Percentiles rank a stretch among this genome's conserved stretches.
Evolutionary conservation across 2,797 vertebrate genomes (phyloP).

Genomic region (Chelon auratus): DNA sequence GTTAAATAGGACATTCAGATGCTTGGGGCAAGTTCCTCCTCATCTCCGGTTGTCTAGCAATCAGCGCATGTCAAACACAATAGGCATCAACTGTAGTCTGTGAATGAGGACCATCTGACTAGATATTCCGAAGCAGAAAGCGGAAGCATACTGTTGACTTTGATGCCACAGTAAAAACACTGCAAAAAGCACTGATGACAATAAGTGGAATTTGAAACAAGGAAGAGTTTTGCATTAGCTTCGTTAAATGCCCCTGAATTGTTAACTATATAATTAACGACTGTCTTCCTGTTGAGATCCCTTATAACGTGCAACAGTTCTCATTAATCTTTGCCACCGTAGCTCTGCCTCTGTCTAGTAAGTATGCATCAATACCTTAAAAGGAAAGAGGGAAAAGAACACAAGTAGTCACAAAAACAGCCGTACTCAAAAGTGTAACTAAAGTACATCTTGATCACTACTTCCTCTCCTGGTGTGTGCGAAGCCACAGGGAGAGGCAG

Average conservation of each 20-base stretch:
- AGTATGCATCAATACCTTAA: neutral
- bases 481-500: constrained; percentile 22
- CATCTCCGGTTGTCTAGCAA: constrained; percentile 62
- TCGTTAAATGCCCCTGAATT: neutral
- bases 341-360: neutral
- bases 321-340: neutral
- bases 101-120: constrained; percentile 60
- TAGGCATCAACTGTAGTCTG: constrained; percentile 61
- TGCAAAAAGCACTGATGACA: constrained; percentile 32
- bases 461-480: constrained; percentile 4
- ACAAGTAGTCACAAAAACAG: neutral
- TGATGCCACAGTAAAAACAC: constrained; percentile 42
- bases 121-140: constrained; percentile 26
- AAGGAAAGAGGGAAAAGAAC: neutral
- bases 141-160: constrained; percentile 25
- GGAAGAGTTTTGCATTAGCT: neutral
- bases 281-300: neutral
- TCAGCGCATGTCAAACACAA: constrained; percentile 78
- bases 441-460: neutral
- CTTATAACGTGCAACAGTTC: neutral
- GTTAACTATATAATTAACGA: neutral
- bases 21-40: constrained; percentile 58
- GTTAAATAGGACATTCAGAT: constrained; percentile 53
- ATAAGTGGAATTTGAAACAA: constrained; percentile 23
- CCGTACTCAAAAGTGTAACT: constrained; percentile 13